A percentile compares a stretch with the other conserved stretches of the same genome.
Evolutionary conservation across 23 tunicate genomes (phyloP).

Genomic region (Trididemnum nubilum): DNA sequence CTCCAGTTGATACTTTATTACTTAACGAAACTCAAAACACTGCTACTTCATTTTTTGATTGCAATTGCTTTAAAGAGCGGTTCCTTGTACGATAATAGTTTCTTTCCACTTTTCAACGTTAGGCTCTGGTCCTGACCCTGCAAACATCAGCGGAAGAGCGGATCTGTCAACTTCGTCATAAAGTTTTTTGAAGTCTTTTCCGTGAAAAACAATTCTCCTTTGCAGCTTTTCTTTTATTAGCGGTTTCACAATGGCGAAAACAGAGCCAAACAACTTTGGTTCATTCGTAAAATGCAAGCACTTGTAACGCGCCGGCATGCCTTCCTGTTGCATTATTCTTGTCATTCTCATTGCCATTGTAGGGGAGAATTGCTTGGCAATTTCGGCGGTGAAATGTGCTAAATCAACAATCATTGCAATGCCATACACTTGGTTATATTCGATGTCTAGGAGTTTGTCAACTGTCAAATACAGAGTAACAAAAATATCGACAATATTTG

Average conservation of each 20-base stretch:
- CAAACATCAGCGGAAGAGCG: slow-evolving; percentile 36
- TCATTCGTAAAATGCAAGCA: not conserved
- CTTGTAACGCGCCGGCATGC: slow-evolving; percentile 59
- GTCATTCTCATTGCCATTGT: slow-evolving; percentile 40
- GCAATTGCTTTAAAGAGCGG: not conserved
- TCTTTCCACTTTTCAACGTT: not conserved
- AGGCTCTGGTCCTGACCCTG: slow-evolving; percentile 50
- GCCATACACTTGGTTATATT: slow-evolving; percentile 58
- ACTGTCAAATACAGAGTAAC: slow-evolving; percentile 38
- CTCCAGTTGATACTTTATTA: too few species aligned
- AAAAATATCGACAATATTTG: slow-evolving; percentile 35
- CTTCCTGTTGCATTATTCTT: slow-evolving; percentile 37
- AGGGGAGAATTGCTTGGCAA: slow-evolving; percentile 58
- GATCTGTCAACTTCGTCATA: slow-evolving; percentile 43
- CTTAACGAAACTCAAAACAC: too few species aligned
- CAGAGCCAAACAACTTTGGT: slow-evolving; percentile 9
- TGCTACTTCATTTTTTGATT: too few species aligned
- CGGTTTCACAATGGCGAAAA: slow-evolving; percentile 21
- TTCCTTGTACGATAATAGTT: not conserved
- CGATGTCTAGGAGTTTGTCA: slow-evolving; percentile 51
- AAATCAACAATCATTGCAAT: slow-evolving; percentile 47
- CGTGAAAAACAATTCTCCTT: slow-evolving; percentile 38
- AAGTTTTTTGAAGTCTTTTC: slow-evolving; percentile 31
- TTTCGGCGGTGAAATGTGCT: not conserved
- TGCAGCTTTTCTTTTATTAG: slow-evolving; percentile 30